Conservation (phyloP, 2,797 vertebrate genomes). For the Dendrocincla fuliginosa region DNA sequence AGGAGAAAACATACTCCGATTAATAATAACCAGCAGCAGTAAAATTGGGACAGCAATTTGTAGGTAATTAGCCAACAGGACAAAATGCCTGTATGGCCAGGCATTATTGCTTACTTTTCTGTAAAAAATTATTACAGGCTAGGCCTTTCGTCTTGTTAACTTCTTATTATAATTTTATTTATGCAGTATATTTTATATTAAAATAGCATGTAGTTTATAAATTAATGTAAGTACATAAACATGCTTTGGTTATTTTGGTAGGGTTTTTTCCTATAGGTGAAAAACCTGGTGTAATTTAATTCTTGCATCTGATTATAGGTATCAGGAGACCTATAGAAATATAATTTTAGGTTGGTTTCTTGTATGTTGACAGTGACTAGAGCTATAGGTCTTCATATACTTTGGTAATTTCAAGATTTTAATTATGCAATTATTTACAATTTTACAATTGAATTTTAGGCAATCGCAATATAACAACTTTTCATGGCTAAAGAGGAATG, state of each 20-base stretch:
- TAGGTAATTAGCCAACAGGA: constrained; percentile 62
- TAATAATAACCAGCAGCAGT: constrained; percentile 57
- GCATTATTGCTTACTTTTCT: constrained; percentile 33
- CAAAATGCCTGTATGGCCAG: constrained; percentile 41
- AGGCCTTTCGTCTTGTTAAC: constrained; percentile 22
- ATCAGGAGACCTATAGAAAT: not conserved
- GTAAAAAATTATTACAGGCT: not conserved
- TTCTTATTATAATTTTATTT: constrained; percentile 48
- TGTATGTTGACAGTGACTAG: not conserved
- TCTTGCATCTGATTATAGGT: constrained; percentile 28
- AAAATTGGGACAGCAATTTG: constrained; percentile 49
- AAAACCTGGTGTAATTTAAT: not conserved
- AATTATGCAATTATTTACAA: not conserved
- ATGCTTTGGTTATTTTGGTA: not conserved
- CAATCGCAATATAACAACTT: not conserved
- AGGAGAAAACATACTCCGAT: constrained; percentile 22
- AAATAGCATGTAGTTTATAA: constrained; percentile 13
- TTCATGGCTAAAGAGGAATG: not conserved
- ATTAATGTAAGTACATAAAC: constrained; percentile 17
- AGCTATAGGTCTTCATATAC: not conserved
- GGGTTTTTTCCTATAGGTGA: not conserved
- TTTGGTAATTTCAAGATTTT: not conserved
- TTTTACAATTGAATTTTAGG: constrained; percentile 3
- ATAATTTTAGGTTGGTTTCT: not conserved
- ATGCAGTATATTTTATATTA: constrained; percentile 1